A percentile compares a stretch with the other conserved stretches of the same genome.
These are phyloP conservation scores for Drosophila prolongata DNA, from an alignment of 2,888 invertebrate genomes.

Conservation along the genomic window DNA sequence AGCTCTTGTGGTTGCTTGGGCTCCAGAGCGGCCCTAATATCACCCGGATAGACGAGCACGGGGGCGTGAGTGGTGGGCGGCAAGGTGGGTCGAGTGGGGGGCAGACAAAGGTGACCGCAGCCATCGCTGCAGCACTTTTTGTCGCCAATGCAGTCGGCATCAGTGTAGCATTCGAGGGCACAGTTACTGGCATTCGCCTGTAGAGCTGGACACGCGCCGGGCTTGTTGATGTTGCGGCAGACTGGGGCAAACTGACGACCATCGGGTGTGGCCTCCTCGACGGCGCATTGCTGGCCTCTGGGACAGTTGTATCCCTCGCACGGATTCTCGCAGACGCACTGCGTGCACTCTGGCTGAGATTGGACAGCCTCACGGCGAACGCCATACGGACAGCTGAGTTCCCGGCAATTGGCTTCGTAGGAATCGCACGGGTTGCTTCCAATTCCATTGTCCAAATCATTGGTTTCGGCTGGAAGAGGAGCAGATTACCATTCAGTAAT, in stretches of 20 bases:
- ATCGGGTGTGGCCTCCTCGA: constrained; percentile 85
- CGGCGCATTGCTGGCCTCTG: constrained; percentile 88
- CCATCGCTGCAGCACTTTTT: constrained; percentile 93
- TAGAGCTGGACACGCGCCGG: constrained; percentile 88
- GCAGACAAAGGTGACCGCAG: constrained; percentile 90
- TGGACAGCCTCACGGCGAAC: constrained; percentile 87
- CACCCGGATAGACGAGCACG: constrained; percentile 81
- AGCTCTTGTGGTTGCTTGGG: constrained; percentile 86
- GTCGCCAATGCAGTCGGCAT: constrained; percentile 91
- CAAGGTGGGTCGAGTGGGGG: constrained; percentile 85
- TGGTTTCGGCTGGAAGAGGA: constrained; percentile 45
- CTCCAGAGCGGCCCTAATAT: constrained; percentile 84
- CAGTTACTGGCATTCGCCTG: constrained; percentile 86
- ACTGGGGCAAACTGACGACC: constrained; percentile 79
- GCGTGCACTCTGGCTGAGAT: constrained; percentile 87
- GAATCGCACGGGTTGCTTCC: constrained; percentile 86
- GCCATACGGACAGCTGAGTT: constrained; percentile 90
- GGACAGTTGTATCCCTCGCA: constrained; percentile 88
- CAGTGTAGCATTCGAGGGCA: constrained; percentile 90
- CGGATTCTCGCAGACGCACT: constrained; percentile 91
- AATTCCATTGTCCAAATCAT: constrained; percentile 60
- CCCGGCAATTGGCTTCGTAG: constrained; percentile 87
- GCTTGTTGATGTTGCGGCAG: constrained; percentile 86
- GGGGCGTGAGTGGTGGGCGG: constrained; percentile 84
- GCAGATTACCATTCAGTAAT: neutral